phyloP scores from a whole-genome alignment of 2,888 invertebrate species.

The Steinernema scapterisci region DNA sequence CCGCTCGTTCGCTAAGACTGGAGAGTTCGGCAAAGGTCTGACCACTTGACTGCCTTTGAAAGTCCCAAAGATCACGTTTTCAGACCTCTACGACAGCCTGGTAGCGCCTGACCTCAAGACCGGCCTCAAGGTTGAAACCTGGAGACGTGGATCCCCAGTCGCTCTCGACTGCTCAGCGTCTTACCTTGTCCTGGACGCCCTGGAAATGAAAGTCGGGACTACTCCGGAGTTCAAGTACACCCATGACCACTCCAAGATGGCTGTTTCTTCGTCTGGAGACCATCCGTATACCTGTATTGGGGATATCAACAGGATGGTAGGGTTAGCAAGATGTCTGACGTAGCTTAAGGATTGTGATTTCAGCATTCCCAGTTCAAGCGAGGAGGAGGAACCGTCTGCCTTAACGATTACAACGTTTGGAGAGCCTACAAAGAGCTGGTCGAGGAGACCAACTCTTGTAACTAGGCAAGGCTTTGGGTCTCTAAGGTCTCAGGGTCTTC shows the following conservation, averaged over 20 bases:
- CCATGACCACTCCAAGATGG: constrained; percentile 86
- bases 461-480: too few species aligned
- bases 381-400: constrained; percentile 85
- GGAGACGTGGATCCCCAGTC: constrained; percentile 81
- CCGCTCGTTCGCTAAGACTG: constrained; percentile 82
- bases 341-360: constrained; percentile 54
- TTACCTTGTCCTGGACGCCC: constrained; percentile 54
- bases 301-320: constrained; percentile 87
- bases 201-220: constrained; percentile 46
- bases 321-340: constrained; percentile 44
- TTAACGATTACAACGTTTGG: constrained; percentile 76
- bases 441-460: constrained; percentile 17
- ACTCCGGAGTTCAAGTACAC: constrained; percentile 67
- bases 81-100: constrained; percentile 80
- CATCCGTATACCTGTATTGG: constrained; percentile 83
- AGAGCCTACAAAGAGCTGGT: constrained; percentile 68
- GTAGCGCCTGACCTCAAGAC: constrained; percentile 78
- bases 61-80: too few species aligned
- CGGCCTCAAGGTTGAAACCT: constrained; percentile 81
- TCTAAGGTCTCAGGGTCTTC: too few species aligned
- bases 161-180: constrained; percentile 48
- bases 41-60: too few species aligned
- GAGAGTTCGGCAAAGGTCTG: constrained; percentile 76
- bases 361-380: constrained; percentile 79
- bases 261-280: constrained; percentile 72